Conservation (phyloP, 2,113 vertebrate species). For the Scomber colias region DNA sequence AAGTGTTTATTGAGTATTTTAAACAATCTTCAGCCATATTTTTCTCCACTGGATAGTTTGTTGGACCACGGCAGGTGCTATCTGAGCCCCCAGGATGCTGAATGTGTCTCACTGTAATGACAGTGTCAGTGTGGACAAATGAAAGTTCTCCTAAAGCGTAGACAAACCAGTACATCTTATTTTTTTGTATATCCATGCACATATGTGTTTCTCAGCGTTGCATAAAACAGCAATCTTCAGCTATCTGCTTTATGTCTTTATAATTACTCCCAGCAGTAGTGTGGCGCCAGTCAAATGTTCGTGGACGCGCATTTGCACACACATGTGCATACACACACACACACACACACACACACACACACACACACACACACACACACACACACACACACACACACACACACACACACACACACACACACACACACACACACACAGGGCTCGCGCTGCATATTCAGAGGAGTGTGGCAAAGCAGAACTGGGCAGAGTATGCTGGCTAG, state of each 20-base stretch:
- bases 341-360: slow-evolving; percentile 18
- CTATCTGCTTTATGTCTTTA: slow-evolving; percentile 78
- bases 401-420: slow-evolving; percentile 19
- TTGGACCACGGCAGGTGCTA: neutral
- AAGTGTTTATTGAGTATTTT: no score
- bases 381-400: slow-evolving; percentile 1
- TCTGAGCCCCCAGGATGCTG: neutral
- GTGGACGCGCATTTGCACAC: slow-evolving; percentile 24
- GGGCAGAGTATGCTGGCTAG: slow-evolving; percentile 43
- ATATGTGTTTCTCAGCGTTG: slow-evolving; percentile 50
- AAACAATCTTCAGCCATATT: no score
- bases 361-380: slow-evolving; percentile 19
- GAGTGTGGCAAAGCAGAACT: slow-evolving; percentile 64
- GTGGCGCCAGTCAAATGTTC: slow-evolving; percentile 75
- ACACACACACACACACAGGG: slow-evolving; percentile 19
- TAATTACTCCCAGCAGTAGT: slow-evolving; percentile 78
- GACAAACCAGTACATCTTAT: slow-evolving; percentile 33
- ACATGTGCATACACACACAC: neutral
- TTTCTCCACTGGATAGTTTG: neutral
- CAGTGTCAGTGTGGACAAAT: slow-evolving; percentile 25
- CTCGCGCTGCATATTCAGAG: slow-evolving; percentile 44
- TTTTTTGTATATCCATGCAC: slow-evolving; percentile 37
- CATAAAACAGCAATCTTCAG: slow-evolving; percentile 58
- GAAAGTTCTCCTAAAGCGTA: slow-evolving; percentile 2
- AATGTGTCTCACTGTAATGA: slow-evolving; percentile 8